phyloP scores from a whole-genome alignment of 2,113 vertebrate species.

The Hippoglossus stenolepis region DNA sequence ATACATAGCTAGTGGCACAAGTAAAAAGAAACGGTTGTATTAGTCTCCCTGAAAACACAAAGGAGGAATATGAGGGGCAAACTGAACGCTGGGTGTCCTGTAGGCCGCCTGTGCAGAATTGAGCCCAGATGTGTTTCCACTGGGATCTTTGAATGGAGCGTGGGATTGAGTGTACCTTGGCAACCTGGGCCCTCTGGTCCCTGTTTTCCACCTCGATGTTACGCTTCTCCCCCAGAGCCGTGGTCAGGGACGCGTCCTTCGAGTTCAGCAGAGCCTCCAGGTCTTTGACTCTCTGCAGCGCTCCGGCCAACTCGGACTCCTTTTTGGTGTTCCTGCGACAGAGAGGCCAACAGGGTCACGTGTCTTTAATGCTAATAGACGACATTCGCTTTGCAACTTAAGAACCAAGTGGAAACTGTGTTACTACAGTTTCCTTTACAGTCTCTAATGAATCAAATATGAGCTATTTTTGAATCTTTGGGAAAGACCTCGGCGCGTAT shows the following conservation, averaged over 20 bases:
- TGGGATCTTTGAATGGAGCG: not conserved
- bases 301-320: slow-evolving; percentile 86
- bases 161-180: slow-evolving; percentile 85
- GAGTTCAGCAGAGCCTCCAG: slow-evolving; percentile 92
- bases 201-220: slow-evolving; percentile 87
- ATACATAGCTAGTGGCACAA: too few species aligned
- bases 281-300: slow-evolving; percentile 89
- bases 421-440: slow-evolving; percentile 38
- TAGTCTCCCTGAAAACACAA: slow-evolving; percentile 1
- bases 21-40: too few species aligned
- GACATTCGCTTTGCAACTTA: not conserved
- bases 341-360: not conserved
- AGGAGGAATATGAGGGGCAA: not conserved
- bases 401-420: slow-evolving; percentile 15
- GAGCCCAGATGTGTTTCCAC: slow-evolving; percentile 57
- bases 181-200: slow-evolving; percentile 87
- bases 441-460: slow-evolving; percentile 4
- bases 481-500: slow-evolving; percentile 63
- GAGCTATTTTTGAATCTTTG: slow-evolving; percentile 54
- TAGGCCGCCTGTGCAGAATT: not conserved
- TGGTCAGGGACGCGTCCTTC: slow-evolving; percentile 89
- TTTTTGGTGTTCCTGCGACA: slow-evolving; percentile 89
- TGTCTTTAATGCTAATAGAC: not conserved
- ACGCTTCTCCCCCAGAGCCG: slow-evolving; percentile 90
- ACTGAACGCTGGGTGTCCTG: not conserved